Conservation (phyloP, 2,888 invertebrate species). For the Phania funesta region DNA sequence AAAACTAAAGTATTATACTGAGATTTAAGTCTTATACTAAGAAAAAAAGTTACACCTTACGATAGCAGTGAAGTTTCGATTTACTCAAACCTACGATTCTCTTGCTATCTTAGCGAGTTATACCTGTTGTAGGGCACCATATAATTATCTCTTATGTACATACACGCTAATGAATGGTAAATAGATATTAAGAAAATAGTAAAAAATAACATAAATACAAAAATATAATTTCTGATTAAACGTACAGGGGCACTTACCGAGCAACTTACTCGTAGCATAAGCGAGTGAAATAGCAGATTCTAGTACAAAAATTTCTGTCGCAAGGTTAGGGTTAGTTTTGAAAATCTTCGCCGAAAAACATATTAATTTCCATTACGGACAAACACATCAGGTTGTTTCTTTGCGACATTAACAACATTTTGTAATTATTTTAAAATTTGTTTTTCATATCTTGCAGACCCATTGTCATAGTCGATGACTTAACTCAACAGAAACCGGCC, state of each 20-base stretch:
- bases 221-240: conserved; percentile 42
- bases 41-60: background rate
- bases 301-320: conserved; percentile 42
- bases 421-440: background rate
- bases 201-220: conserved; percentile 9
- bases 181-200: conserved; percentile 45
- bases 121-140: conserved; percentile 1
- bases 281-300: background rate
- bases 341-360: conserved; percentile 9
- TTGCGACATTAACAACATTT: background rate
- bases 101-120: background rate
- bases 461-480: conserved; percentile 77
- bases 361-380: conserved; percentile 29
- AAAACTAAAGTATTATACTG: background rate
- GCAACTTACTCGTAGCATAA: background rate
- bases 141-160: conserved; percentile 7
- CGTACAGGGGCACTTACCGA: conserved; percentile 48
- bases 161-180: conserved; percentile 25
- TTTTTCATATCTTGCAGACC: conserved; percentile 70
- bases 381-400: background rate
- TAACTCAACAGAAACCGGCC: conserved; percentile 70
- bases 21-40: background rate
- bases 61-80: too few species aligned
- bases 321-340: conserved; percentile 58
- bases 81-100: too few species aligned